These are phyloP conservation scores for Pachyrhynchus sulphureomaculatus DNA, from an alignment of 1,140 invertebrate genomes.

Conservation along the genomic window DNA sequence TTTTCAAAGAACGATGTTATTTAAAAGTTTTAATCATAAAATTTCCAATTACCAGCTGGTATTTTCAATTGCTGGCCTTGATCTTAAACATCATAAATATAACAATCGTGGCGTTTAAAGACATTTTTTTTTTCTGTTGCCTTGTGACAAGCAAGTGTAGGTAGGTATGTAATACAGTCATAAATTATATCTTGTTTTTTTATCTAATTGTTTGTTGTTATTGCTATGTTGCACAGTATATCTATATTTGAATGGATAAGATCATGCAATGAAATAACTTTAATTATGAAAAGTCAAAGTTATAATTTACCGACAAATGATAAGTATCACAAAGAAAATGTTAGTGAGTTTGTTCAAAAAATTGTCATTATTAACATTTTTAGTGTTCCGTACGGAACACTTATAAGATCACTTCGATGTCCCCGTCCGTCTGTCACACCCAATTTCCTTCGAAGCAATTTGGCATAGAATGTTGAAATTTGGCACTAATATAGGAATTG, in stretches of 20 bases:
- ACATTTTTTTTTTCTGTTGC: conserved; percentile 9
- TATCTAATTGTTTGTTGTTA: conserved; percentile 14
- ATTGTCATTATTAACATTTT: no score
- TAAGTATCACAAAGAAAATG: no score
- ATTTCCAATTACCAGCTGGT: conserved; percentile 20
- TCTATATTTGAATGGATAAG: conserved; percentile 7
- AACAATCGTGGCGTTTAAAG: conserved; percentile 23
- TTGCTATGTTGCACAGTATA: not conserved
- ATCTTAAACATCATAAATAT: conserved; percentile 31
- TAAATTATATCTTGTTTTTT: conserved; percentile 28
- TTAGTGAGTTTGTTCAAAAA: no score
- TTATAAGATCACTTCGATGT: no score
- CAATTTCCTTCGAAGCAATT: no score
- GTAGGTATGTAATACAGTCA: conserved; percentile 26
- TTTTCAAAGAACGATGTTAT: not conserved
- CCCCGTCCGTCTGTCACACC: no score
- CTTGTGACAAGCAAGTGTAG: conserved; percentile 27
- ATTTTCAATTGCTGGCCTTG: conserved; percentile 24
- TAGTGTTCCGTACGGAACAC: no score
- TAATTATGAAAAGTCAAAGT: not conserved
- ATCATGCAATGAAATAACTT: conserved; percentile 13
- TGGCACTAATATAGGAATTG: no score
- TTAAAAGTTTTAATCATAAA: conserved; percentile 9
- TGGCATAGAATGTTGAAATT: no score
- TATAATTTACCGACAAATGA: no score